phyloP scores from a whole-genome alignment of 1,140 invertebrate species.

The Rhopalosiphum padi region DNA sequence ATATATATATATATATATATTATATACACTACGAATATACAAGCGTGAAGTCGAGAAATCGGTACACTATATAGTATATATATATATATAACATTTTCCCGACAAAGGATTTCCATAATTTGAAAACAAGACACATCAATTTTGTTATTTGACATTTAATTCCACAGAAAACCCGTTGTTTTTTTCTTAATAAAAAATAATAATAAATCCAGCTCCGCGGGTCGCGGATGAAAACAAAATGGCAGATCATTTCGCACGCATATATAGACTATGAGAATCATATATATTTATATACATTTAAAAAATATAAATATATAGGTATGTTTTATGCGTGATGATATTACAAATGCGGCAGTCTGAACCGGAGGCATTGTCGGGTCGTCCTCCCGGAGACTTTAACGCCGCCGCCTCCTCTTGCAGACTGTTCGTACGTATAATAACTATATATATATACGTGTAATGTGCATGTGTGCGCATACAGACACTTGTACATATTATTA shows the following conservation, averaged over 20 bases:
- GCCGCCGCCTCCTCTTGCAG: not conserved
- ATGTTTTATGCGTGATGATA: not conserved
- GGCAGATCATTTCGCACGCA: not conserved
- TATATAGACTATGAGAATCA: not conserved
- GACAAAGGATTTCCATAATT: slow-evolving; percentile 21
- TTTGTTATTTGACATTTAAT: slow-evolving; percentile 40
- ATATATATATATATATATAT: not conserved
- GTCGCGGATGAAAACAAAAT: slow-evolving; percentile 19
- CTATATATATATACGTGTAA: slow-evolving; percentile 51
- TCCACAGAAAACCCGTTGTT: slow-evolving; percentile 6
- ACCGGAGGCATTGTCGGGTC: not conserved
- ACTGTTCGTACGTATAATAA: not conserved
- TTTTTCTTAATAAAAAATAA: slow-evolving; percentile 19
- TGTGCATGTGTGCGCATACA: too few species aligned
- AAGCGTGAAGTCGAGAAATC: not conserved
- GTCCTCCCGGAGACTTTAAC: slow-evolving; percentile 12
- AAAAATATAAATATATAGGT: not conserved
- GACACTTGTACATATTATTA: not conserved
- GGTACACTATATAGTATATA: not conserved
- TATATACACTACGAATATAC: not conserved
- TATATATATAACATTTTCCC: slow-evolving; percentile 11
- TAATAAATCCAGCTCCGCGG: slow-evolving; percentile 16
- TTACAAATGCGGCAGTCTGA: not conserved
- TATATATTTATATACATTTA: too few species aligned
- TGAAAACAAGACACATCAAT: slow-evolving; percentile 24